A percentile compares a stretch with the other conserved stretches of the same genome.
phyloP scores from a whole-genome alignment of 1,140 invertebrate species.

The Trypoxylus dichotomus region DNA sequence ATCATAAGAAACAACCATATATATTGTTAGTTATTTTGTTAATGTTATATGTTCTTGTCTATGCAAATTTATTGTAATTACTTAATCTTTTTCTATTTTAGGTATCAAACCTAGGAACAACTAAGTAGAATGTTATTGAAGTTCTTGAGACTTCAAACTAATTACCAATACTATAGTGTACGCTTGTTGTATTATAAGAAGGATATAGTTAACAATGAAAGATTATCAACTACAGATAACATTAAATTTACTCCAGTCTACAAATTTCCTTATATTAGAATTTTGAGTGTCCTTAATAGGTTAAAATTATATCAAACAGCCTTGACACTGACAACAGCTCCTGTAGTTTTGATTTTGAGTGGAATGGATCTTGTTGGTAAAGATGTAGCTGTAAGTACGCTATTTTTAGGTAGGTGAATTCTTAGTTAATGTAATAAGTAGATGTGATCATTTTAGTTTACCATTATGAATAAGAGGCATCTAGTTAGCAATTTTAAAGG shows the following conservation, averaged over 20 bases:
- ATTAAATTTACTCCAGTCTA: conserved; percentile 41
- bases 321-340: conserved; percentile 33
- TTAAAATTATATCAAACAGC: conserved; percentile 44
- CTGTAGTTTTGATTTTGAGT: conserved; percentile 29
- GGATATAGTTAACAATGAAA: not conserved
- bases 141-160: not conserved
- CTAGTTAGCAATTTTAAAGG: too few species aligned
- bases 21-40: too few species aligned
- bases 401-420: conserved; percentile 33
- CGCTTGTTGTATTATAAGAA: not conserved
- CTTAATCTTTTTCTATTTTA: too few species aligned
- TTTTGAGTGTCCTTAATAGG: conserved; percentile 39
- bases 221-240: not conserved
- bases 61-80: too few species aligned
- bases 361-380: conserved; percentile 28
- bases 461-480: too few species aligned
- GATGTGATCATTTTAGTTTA: too few species aligned
- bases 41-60: too few species aligned
- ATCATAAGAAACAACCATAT: too few species aligned
- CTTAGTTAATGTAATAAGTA: too few species aligned
- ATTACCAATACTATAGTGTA: not conserved
- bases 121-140: not conserved
- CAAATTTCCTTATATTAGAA: conserved; percentile 44
- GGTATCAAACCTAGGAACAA: too few species aligned
- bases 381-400: conserved; percentile 25